Conservation (phyloP, 2,797 vertebrate species). For the Cynodonichthys magdalenae region DNA sequence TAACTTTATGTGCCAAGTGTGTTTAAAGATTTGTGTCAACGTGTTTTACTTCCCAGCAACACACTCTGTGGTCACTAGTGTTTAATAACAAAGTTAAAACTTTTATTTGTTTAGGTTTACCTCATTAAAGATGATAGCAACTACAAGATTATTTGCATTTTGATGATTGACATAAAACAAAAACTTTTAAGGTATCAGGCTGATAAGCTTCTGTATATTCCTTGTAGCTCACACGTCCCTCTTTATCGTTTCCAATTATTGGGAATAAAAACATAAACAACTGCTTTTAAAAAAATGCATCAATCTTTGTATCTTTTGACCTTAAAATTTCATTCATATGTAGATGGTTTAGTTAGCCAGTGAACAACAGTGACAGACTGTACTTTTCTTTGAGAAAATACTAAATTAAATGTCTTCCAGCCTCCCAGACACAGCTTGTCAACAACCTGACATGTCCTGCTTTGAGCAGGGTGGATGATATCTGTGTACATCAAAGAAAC, state of each 20-base stretch:
- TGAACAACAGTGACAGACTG: slow-evolving; percentile 31
- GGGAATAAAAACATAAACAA: no score
- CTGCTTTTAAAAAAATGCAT: not conserved
- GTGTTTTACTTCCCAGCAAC: slow-evolving; percentile 28
- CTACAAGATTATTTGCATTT: not conserved
- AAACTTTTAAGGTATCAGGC: no score
- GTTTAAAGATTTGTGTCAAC: not conserved
- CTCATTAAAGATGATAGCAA: no score
- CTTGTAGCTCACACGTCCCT: no score
- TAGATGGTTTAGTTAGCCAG: slow-evolving; percentile 25
- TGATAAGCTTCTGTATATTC: no score
- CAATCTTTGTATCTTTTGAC: slow-evolving; percentile 18
- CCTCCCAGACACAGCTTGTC: slow-evolving; percentile 53
- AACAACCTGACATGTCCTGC: slow-evolving; percentile 61
- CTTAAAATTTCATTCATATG: slow-evolving; percentile 34
- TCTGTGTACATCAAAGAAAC: slow-evolving; percentile 52
- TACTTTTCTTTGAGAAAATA: slow-evolving; percentile 43
- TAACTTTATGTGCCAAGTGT: slow-evolving; percentile 3
- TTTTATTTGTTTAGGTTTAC: no score
- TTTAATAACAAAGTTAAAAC: no score
- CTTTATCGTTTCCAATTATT: no score
- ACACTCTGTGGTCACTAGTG: no score
- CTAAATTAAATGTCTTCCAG: slow-evolving; percentile 41
- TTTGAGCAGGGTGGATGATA: slow-evolving; percentile 52
- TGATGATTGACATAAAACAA: slow-evolving; percentile 45